Conservation (phyloP, 1,140 invertebrate genomes). For the Meloidogyne hapla region DNA sequence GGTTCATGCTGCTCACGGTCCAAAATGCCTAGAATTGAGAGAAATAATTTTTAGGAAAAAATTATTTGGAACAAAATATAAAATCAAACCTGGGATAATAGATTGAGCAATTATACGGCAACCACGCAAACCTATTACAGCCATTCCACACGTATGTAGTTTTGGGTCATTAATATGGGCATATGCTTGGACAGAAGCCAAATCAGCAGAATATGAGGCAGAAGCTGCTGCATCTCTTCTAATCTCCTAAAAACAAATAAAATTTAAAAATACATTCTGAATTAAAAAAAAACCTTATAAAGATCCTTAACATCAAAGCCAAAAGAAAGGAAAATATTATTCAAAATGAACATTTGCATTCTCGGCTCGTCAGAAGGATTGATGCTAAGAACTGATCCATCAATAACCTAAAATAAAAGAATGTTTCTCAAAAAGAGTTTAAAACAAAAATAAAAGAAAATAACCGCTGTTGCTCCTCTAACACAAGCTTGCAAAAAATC, state of each 20-base stretch:
- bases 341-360: conserved; percentile 99
- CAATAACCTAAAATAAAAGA: conserved; percentile 57
- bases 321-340: conserved; percentile 98
- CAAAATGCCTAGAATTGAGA: conserved; percentile 73
- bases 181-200: conserved; percentile 93
- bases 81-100: conserved; percentile 84
- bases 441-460: conserved; percentile 74
- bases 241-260: conserved; percentile 69
- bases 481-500: conserved; percentile 92
- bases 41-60: background rate
- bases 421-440: conserved; percentile 8
- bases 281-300: conserved; percentile 83
- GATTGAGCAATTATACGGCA: conserved; percentile 98
- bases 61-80: no score
- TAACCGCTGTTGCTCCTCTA: conserved; percentile 77
- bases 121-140: conserved; percentile 91
- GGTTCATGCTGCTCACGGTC: conserved; percentile 98
- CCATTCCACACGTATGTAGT: conserved; percentile 92
- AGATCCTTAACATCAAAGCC: conserved; percentile 98
- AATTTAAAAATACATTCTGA: no score
- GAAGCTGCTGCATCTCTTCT: conserved; percentile 96
- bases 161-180: conserved; percentile 86
- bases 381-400: conserved; percentile 90
- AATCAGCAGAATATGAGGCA: conserved; percentile 86
- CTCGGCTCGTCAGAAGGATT: conserved; percentile 81